Base-by-base conservation (phyloP, 2,888 invertebrate genomes). In the Drosophila merina region DNA sequence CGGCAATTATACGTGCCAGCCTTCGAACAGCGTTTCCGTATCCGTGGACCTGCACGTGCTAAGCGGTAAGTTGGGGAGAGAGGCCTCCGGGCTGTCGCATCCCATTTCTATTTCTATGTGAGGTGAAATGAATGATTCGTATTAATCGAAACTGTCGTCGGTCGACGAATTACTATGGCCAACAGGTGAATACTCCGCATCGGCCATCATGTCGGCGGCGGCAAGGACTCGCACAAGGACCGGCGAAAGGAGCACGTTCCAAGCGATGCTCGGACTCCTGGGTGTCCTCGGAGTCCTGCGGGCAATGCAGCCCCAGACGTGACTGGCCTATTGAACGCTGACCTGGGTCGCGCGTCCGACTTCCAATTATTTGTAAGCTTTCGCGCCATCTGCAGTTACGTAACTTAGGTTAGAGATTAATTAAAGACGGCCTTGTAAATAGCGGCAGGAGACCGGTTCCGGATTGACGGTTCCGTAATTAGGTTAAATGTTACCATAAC, bases 1-100 rank as follows among this genome's bases (percentile, higher is more conserved):
- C 28, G 92, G 97, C 81, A 97, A 97, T 92, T 99, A 99, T 93
- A 98, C 98, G 64, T 98, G 98, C 93, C 95, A 96, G 89, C 98
- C 99, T 75, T 97, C 97, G 88, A 99, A 98, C 93, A 95, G 97
- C 81, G 96, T 96, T 92, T 95, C 96, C 71, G 96, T 97, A 74
- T 96, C 96, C 91, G 96, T 97, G 74, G 95, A 96, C 91, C 94
- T 97, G 86, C 97, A 97, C 92, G 97, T 98, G 77, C 94, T 97
- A 80, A 97, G 97, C 92, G 97, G 97, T 97, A 92, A 94, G 89
- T 86, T 49, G 10, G 40, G 25, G 47, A 20, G 20, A 20, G 20
- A 20, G 20, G 60, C 38, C 66, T 38, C 5, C n/a, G 44, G 62
- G 9, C 63, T 30, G 8, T 12, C 26, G 36, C 31, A 33, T 36